These are phyloP conservation scores for Sapajus apella DNA, from an alignment of 2,113 vertebrate species.

Conservation along the genomic window DNA sequence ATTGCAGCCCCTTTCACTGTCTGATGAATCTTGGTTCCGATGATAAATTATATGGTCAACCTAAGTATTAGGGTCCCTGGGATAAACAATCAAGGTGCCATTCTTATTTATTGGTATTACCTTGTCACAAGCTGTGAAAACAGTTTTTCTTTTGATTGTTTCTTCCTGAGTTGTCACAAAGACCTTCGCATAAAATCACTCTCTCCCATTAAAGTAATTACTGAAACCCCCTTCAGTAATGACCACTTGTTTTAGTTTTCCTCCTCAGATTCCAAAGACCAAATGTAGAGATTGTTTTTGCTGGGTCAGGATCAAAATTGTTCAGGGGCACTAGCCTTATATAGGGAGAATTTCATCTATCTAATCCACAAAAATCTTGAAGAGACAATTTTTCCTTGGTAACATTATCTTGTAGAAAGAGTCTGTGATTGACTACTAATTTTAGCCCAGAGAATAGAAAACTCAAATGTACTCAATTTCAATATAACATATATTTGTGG, in stretches of 20 bases:
- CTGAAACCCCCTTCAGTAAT: slow-evolving; percentile 76
- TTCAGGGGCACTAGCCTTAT: slow-evolving; percentile 42
- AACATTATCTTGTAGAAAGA: slow-evolving; percentile 49
- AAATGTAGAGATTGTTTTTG: slow-evolving; percentile 76
- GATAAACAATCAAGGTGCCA: slow-evolving; percentile 62
- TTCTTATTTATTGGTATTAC: slow-evolving; percentile 76
- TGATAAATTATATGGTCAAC: slow-evolving; percentile 65
- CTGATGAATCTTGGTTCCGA: slow-evolving; percentile 18
- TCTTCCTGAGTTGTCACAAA: slow-evolving; percentile 84
- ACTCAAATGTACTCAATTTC: not conserved
- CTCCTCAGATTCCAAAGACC: slow-evolving; percentile 76
- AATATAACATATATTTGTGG: not conserved
- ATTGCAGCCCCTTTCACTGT: slow-evolving; percentile 11
- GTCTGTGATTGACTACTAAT: not conserved
- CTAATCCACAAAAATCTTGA: slow-evolving; percentile 38
- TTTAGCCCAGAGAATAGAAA: slow-evolving; percentile 40
- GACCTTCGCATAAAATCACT: slow-evolving; percentile 78
- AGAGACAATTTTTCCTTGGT: slow-evolving; percentile 55
- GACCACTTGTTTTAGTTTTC: slow-evolving; percentile 70
- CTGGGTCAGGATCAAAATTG: slow-evolving; percentile 72
- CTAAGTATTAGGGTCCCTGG: slow-evolving; percentile 45
- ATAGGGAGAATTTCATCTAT: slow-evolving; percentile 35
- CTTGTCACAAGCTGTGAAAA: slow-evolving; percentile 83
- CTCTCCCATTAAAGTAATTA: slow-evolving; percentile 86
- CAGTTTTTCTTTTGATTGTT: slow-evolving; percentile 82